These are phyloP conservation scores for Argyrosomus regius DNA, from an alignment of 2,797 vertebrate species.

Conservation along the genomic window DNA sequence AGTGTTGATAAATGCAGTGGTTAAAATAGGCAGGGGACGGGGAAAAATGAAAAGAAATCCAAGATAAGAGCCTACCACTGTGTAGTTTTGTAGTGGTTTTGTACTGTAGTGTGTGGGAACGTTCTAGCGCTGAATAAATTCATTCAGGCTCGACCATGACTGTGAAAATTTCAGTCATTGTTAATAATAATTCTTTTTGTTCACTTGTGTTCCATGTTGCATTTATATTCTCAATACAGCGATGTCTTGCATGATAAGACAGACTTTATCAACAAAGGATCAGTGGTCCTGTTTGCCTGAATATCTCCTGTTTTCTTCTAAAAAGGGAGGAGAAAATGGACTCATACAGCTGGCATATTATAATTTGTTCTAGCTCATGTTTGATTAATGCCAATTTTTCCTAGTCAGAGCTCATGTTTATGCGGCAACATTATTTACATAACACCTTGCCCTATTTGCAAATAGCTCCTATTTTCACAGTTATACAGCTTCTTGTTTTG, in stretches of 20 bases:
- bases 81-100: slow-evolving; percentile 57
- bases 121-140: slow-evolving; percentile 70
- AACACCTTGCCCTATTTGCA: slow-evolving; percentile 76
- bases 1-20: slow-evolving; percentile 61
- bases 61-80: slow-evolving; percentile 66
- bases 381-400: slow-evolving; percentile 80
- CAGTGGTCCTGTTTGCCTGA: slow-evolving; percentile 59
- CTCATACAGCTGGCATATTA: slow-evolving; percentile 75
- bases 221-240: slow-evolving; percentile 64
- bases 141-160: slow-evolving; percentile 51
- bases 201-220: slow-evolving; percentile 61
- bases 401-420: slow-evolving; percentile 75
- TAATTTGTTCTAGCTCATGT: slow-evolving; percentile 81
- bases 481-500: slow-evolving; percentile 60
- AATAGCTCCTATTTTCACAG: slow-evolving; percentile 71
- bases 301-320: slow-evolving; percentile 63
- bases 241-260: slow-evolving; percentile 66
- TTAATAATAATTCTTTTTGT: slow-evolving; percentile 73
- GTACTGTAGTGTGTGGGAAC: slow-evolving; percentile 37
- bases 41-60: slow-evolving; percentile 56
- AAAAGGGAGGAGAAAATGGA: slow-evolving; percentile 64
- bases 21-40: slow-evolving; percentile 55
- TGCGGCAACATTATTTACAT: slow-evolving; percentile 76
- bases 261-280: slow-evolving; percentile 70
- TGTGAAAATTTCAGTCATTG: slow-evolving; percentile 64